A percentile compares a stretch with the other conserved stretches of the same genome.
Conservation (phyloP, 1,140 invertebrate species). For the Drosophila nasuta region DNA sequence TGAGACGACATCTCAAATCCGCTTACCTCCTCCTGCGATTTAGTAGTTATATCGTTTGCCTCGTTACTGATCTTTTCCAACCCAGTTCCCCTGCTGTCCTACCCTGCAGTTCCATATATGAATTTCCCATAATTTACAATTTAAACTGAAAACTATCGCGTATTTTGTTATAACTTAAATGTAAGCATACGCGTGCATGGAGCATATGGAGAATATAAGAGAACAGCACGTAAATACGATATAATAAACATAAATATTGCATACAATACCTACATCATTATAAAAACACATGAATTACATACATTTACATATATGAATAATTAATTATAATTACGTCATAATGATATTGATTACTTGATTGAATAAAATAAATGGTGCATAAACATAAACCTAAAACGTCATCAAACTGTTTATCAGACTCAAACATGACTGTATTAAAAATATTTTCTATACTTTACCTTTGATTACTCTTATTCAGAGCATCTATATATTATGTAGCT, state of each 20-base stretch:
- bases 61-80: background rate
- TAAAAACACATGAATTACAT: constrained; percentile 46
- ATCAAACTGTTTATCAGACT: background rate
- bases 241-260: constrained; percentile 11
- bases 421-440: no score
- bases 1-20: constrained; percentile 23
- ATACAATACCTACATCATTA: constrained; percentile 28
- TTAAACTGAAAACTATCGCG: constrained; percentile 13
- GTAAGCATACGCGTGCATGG: constrained; percentile 33
- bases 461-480: background rate
- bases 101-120: constrained; percentile 2
- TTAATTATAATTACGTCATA: constrained; percentile 48
- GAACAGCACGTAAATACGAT: constrained; percentile 42
- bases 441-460: background rate
- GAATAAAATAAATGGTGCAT: constrained; percentile 76
- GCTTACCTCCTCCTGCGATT: constrained; percentile 42
- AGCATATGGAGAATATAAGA: constrained; percentile 28
- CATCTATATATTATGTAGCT: no score
- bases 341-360: constrained; percentile 70
- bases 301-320: constrained; percentile 51
- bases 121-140: constrained; percentile 8
- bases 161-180: constrained; percentile 40
- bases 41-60: constrained; percentile 24
- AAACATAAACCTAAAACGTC: constrained; percentile 52
- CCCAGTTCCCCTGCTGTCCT: background rate